These are phyloP conservation scores for Seriola dumerili DNA, from an alignment of 2,113 vertebrate species.

Conservation along the genomic window DNA sequence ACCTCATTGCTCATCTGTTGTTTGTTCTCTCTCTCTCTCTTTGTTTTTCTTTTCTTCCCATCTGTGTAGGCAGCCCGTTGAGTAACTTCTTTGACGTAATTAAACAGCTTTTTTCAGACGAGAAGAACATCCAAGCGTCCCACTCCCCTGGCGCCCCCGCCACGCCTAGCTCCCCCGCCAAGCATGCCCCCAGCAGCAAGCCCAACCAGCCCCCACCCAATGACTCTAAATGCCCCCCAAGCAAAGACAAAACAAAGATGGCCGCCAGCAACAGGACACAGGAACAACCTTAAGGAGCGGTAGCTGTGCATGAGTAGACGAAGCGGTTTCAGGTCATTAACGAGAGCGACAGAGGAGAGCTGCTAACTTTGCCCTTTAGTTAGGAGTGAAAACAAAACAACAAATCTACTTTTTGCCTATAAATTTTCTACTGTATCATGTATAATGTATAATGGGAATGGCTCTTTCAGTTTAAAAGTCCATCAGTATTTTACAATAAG, in stretches of 20 bases:
- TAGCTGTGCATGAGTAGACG: slow-evolving; percentile 78
- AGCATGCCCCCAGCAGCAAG: slow-evolving; percentile 91
- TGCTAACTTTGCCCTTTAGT: slow-evolving; percentile 79
- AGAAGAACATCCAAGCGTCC: slow-evolving; percentile 97
- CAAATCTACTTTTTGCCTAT: slow-evolving; percentile 74
- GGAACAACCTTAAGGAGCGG: slow-evolving; percentile 90
- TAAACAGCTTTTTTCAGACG: slow-evolving; percentile 99
- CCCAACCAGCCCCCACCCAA: slow-evolving; percentile 90
- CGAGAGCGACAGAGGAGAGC: slow-evolving; percentile 68
- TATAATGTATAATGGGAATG: slow-evolving; percentile 70
- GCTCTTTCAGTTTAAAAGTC: slow-evolving; percentile 62
- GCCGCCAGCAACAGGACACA: slow-evolving; percentile 90
- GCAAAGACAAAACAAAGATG: slow-evolving; percentile 94
- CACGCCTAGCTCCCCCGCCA: slow-evolving; percentile 84
- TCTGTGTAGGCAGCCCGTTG: slow-evolving; percentile 95
- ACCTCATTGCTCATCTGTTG: slow-evolving; percentile 92
- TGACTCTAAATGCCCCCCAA: slow-evolving; percentile 90
- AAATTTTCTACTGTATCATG: slow-evolving; percentile 72
- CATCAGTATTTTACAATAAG: slow-evolving; percentile 77
- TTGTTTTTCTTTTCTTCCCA: slow-evolving; percentile 83
- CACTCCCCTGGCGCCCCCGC: slow-evolving; percentile 90
- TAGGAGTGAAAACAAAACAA: slow-evolving; percentile 32
- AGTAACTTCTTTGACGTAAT: slow-evolving; percentile 99
- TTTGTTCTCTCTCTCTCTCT: slow-evolving; percentile 85
- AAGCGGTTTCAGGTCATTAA: slow-evolving; percentile 59